These are phyloP conservation scores for Amorpha juglandis DNA, from an alignment of 2,888 invertebrate species.

Conservation along the genomic window DNA sequence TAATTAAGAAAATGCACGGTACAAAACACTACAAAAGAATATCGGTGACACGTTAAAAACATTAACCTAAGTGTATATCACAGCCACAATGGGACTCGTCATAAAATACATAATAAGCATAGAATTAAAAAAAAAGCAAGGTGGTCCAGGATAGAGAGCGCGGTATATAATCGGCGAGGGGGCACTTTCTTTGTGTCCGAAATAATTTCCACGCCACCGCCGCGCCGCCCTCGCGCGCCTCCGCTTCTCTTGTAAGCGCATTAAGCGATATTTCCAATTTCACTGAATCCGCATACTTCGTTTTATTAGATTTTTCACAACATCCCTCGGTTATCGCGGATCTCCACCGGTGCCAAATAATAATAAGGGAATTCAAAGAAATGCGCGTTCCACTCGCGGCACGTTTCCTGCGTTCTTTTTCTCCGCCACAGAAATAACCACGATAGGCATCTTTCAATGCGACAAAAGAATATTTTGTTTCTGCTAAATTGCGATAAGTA, in stretches of 20 bases:
- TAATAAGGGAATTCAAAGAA: conserved; percentile 69
- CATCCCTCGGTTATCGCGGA: conserved; percentile 42
- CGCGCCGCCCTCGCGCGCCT: conserved; percentile 26
- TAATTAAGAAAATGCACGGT: too few species aligned
- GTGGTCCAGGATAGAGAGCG: not conserved
- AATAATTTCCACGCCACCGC: conserved; percentile 32
- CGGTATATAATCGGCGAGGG: conserved; percentile 6
- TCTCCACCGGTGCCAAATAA: conserved; percentile 68
- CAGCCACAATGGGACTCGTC: too few species aligned
- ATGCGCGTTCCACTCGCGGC: conserved; percentile 61
- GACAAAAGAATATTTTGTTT: conserved; percentile 59
- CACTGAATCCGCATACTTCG: conserved; percentile 51
- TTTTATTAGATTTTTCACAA: conserved; percentile 71
- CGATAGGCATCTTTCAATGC: conserved; percentile 59
- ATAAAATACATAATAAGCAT: conserved; percentile 17
- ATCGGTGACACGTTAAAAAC: not conserved
- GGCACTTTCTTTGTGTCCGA: conserved; percentile 34
- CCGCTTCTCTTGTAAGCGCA: conserved; percentile 36
- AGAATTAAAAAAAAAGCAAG: conserved; percentile 16
- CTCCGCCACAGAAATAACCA: conserved; percentile 49
- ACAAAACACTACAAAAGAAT: not conserved
- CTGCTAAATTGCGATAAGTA: conserved; percentile 45
- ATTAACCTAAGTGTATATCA: too few species aligned
- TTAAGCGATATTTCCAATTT: conserved; percentile 67
- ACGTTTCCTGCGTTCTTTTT: conserved; percentile 32